Evolutionary conservation across 2,113 vertebrate genomes (phyloP), one percentile per base, ranked within the genome.

Genomic region (Anarrhichthys ocellatus): DNA sequence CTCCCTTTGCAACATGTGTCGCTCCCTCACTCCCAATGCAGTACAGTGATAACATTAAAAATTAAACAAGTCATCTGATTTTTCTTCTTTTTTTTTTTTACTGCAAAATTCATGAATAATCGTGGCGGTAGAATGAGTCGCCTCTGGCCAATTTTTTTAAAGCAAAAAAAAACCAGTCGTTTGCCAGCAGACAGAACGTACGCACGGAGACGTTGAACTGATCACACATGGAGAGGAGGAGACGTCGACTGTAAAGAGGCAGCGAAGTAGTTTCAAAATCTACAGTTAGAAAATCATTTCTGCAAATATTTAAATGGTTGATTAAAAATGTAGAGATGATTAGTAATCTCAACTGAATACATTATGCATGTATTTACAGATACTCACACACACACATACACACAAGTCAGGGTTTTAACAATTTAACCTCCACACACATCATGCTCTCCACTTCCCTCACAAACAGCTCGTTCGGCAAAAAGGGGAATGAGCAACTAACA

Each of bases 1-100:
- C 80, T 91, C 78, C 74, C 82, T 79, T 73, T 73, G 46, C 82
- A 89, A 88, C 90, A 85, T 61, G 76, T 76, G 83, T 75, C 24
- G 44, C 74, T 76, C 75, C 82, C 67, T 66, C 44, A 42, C 32
- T 36, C 76, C 76, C 85, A 82, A 48, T 54, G 83, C 83, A 71
- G 66, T 76, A 90, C 85, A 90, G 70, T 76, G 81, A 87, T 86
- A 82, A 82, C 78, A 92, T 92, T 83, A 91, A 92, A 89, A 66
- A 91, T 92, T 82, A 65, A 93, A 84, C 79, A 82, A 84, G 80
- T 90, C 85, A 83, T 92, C 71, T 79, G 68, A 92, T 89, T 88
- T 89, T 83, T 9, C 10, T 52, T 4, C 22, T 22, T 24, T 56
- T n/a, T 84, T 52, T n/a, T 54, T 56, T n/a, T 84, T 76, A 76